Evolutionary conservation across 2,797 vertebrate species (phyloP), one percentile per base, ranked within the genome.

Genomic region (Phylloscopus collybita): DNA sequence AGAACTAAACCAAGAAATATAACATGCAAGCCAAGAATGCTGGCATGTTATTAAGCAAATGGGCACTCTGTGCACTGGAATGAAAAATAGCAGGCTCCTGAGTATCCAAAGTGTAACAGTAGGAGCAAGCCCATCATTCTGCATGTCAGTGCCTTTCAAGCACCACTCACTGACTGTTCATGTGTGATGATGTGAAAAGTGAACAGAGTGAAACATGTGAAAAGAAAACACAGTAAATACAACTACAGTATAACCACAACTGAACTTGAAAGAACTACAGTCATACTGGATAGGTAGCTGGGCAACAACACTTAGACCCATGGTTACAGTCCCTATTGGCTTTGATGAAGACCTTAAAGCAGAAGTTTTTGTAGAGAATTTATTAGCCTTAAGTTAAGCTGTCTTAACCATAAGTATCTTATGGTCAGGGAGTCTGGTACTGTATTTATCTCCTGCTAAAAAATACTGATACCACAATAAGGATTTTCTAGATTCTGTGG

Each of bases 1-100:
- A 80, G 71, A 34, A 67, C 4, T 30, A 61, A 90, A 80, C 50
- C 79, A 94, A 93, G 88, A 96, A 93, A 91, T 69, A 64, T 2
- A 92, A 71, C 19, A 53, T 71, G 50, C 11, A 59, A 88, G 61
- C 90, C 95, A 94, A 90, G 67, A 92, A 76, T 59, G 16, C 76
- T 94, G 80, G 69, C 50, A 60, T 45, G 20, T 75, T 71, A 47
- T 42, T 79, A 78, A 94, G 94, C 74, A 96, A 91, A 66, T 3
- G 17, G 40, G 47, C 64, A 86, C 34, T 88, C 84, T 82, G 22
- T 82, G n/a, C 53, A 34, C 27, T 57, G 49, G 36, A 89, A 44
- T 66, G 45, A 92, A 76, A 80, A 74, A 70, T 9, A 88, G 57
- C 75, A 66, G 40, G 30, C 30, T 91, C n/a, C 40, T 26, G 14